Base-by-base conservation (phyloP, 37 sponge, comb jelly and placozoan species). In the Beroe forskalii region DNA sequence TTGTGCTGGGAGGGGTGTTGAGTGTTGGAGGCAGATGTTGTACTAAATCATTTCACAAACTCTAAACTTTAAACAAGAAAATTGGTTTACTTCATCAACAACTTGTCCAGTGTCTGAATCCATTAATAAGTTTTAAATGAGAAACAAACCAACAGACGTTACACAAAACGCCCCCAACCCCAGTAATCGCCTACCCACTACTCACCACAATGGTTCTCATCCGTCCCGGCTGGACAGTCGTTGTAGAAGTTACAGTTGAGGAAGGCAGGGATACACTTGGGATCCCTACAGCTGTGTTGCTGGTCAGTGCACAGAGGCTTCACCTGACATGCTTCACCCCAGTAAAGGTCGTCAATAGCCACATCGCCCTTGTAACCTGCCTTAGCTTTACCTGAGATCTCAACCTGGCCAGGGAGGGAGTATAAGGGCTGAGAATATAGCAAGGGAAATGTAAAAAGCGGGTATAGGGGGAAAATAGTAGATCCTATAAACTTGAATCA, bases 161-260 rank as follows among this genome's bases (percentile, higher is more conserved):
- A n/a, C n/a, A n/a, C n/a, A n/a, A n/a, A n/a, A n/a, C n/a, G n/a
- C n/a, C n/a, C n/a, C n/a, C n/a, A n/a, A n/a, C n/a, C n/a, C n/a
- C n/a, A n/a, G n/a, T n/a, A n/a, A n/a, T n/a, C n/a, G n/a, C 55
- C 55, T 17, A 48, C 55, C 12, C 55, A 48, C 6, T 12, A 72
- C 86, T 80, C 40, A 80, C 86, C 86, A 25, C 86, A 80, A 23
- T 44, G 25, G 40, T 80, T 35, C 40, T 80, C 86, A 31, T 80
- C 86, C 3, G 55, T 38, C 1, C 86, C 55, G 17, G 72, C 27
- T 2, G 72, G 37, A 27, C 86, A 80, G 30, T 80, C 86, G 22
- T 80, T 38, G 86, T 80, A 80, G 55, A 80, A 80, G 86, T 80
- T 80, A 44, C 86, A 80, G n/a, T 80, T 25, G 30, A 80, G 30